These are phyloP conservation scores for Halichoerus grypus DNA, from an alignment of 2,113 vertebrate species.

Conservation along the genomic window DNA sequence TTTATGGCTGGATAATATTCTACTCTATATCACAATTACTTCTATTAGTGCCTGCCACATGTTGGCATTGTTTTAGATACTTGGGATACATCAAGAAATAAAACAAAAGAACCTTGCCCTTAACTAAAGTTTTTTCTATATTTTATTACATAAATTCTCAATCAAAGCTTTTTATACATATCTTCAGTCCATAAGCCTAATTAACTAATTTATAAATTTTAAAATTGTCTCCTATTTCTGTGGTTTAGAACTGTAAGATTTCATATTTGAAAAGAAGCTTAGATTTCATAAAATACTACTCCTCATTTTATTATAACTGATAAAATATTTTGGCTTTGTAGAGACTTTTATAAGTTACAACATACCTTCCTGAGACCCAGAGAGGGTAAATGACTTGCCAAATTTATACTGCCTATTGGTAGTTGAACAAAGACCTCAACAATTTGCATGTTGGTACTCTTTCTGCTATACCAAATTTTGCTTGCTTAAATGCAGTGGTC, in stretches of 20 bases:
- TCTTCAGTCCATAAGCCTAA: constrained; percentile 13
- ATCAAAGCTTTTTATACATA: background rate
- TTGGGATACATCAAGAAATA: constrained; percentile 38
- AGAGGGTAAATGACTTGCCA: background rate
- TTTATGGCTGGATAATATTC: background rate
- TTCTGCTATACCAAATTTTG: constrained; percentile 25
- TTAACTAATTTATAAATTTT: constrained; percentile 18
- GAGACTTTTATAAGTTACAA: constrained; percentile 38
- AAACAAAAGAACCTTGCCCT: background rate
- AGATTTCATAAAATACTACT: constrained; percentile 52
- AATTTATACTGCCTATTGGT: constrained; percentile 7
- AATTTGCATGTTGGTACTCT: background rate
- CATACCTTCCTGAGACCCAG: background rate
- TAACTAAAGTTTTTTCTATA: background rate
- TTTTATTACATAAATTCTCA: constrained; percentile 35
- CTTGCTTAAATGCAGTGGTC: background rate
- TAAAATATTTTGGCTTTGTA: constrained; percentile 41
- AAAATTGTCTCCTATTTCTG: background rate
- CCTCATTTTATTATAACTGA: constrained; percentile 30
- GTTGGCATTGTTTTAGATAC: background rate
- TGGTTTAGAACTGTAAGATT: background rate
- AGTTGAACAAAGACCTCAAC: constrained; percentile 43
- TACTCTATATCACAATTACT: background rate
- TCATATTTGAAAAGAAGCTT: constrained; percentile 48
- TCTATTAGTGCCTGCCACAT: background rate